Evolutionary conservation across 2,797 vertebrate genomes (phyloP), one percentile per base, ranked within the genome.

Genomic region (Amazona finschi): DNA sequence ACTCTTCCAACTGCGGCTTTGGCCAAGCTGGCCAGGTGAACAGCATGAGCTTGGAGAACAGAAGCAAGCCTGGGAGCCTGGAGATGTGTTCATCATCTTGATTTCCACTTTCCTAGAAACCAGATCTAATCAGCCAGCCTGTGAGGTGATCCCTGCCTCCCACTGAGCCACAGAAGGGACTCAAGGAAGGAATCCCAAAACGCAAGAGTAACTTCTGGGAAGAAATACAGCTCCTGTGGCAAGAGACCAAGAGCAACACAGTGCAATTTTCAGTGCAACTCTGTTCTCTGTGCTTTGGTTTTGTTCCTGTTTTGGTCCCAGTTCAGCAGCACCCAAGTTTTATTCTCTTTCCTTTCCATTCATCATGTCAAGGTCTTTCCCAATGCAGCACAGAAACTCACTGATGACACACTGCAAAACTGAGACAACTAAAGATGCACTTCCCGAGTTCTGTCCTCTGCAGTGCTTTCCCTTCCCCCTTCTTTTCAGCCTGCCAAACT

Each of bases 341-440:
- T 24, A 21, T 30, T 53, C 61, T 77, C 47, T 27, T 33, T 81
- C 49, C 31, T 52, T 72, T 27, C 33, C 33, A 33, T 4, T n/a
- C 41, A 69, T 25, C 24, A 39, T 16, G 67, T 44, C 28, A 60
- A 67, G 17, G 30, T 28, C 53, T 53, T 81, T 66, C 50, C 71
- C 22, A 28, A 8, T 0, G 3, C 3, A 36, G 47, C 11, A n/a
- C 0, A 12, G 78, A 46, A 85, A 50, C 5, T 25, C 6, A 1
- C 33, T 16, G 46, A 50, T 0, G 0, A 73, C 5, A 10, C 69
- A 85, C 2, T 14, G 30, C 50, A 81, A 46, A 76, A 39, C 8
- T 11, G 13, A 72, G n/a, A n/a, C 22, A 22, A 38, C 6, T 28
- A 52, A 41, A 39, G 67, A 2, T 3, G 19, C 38, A 33, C 12